Evolutionary conservation across 2,797 vertebrate species (phyloP), one percentile per base, ranked within the genome.

Genomic region (Ceyx erithaca): DNA sequence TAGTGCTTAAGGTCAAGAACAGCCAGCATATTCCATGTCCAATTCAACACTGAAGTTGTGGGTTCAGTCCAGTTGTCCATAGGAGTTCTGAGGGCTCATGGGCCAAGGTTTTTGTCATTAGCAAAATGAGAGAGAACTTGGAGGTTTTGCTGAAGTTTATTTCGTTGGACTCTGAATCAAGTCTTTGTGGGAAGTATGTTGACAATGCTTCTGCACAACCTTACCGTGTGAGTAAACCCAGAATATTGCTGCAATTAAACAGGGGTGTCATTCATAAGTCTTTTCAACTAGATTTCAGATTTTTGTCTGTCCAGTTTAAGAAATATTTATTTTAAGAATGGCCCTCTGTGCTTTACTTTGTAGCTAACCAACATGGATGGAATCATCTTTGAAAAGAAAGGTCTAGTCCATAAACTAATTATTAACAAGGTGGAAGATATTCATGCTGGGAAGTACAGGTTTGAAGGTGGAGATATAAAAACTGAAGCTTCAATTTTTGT

Each of bases 391-490:
- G 96, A 96, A 80, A 98, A 98, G 94, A 97, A 99, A 3, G 98
- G 98, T 7, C 80, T 97, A 3, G 87, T 94, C 62, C 98, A 98
- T 93, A 98, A 97, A 92, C 96, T 99, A 59, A 85, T 96, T 59
- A 98, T 99, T 80, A 78, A 90, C 55, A 96, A 72, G 7, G 98
- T 96, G 30, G 92, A 96, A 19, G 98, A 98, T 46, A 96, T 97
- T 54, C 97, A 98, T 84, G 97, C 98, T 52, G 98, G 99, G 72
- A 98, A 97, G 95, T 99, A 99, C 64, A 97, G 97, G 40, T 99
- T 99, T 96, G 98, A 98, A 81, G 98, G 97, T 11, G 98, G 98
- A 46, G 98, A 98, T 52, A 93, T 98, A 37, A 98, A 98, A 97
- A 98, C 98, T 18, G 97, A 98, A 92, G 98, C 98, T 28, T 97